phyloP scores from a whole-genome alignment of 2,797 vertebrate genomes.

The Danio kyathit region DNA sequence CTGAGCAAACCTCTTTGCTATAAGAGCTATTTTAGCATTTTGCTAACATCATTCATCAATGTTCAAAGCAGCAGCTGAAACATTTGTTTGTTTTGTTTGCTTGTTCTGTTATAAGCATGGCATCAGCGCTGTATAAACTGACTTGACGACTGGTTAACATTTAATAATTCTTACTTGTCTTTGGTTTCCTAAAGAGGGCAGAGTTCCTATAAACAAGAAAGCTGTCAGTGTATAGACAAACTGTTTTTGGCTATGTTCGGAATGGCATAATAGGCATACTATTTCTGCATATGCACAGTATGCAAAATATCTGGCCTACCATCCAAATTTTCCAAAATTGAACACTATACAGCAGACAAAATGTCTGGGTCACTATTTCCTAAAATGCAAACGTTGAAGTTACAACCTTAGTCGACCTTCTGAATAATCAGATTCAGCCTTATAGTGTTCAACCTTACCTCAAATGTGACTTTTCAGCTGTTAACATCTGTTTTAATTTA shows the following conservation, averaged over 20 bases:
- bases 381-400: neutral
- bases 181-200: neutral
- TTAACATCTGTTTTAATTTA: neutral
- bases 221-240: neutral
- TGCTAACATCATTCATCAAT: neutral
- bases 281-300: slow-evolving; percentile 10
- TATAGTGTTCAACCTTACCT: neutral
- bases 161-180: slow-evolving; percentile 8
- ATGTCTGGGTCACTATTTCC: neutral
- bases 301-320: neutral
- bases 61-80: slow-evolving; percentile 3
- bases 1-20: slow-evolving; percentile 37
- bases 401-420: too few species aligned
- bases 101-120: slow-evolving; percentile 26
- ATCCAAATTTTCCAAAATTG: neutral
- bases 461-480: neutral
- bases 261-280: slow-evolving; percentile 14
- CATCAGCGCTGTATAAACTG: slow-evolving; percentile 15
- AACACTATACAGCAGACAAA: neutral
- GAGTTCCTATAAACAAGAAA: slow-evolving; percentile 26
- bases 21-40: slow-evolving; percentile 28
- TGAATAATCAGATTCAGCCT: too few species aligned
- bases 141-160: slow-evolving; percentile 5
- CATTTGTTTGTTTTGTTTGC: neutral
- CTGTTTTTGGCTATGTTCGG: slow-evolving; percentile 19